Evolutionary conservation across 2,113 vertebrate genomes (phyloP), one percentile per base, ranked within the genome.

Genomic region (Tetrax tetrax): DNA sequence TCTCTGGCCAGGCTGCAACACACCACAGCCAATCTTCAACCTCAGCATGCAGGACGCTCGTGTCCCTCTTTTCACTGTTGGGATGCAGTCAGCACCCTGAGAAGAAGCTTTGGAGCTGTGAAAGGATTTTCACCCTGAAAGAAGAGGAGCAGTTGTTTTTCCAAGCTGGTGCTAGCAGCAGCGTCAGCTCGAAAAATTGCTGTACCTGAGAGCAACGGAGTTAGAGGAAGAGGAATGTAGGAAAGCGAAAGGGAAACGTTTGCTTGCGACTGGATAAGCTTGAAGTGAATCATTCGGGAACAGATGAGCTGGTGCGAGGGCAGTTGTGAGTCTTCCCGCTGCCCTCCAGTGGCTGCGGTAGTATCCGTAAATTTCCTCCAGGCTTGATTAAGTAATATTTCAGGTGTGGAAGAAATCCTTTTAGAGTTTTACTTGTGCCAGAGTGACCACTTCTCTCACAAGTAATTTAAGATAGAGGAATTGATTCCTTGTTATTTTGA

Each of bases 1-100:
- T 20, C 51, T 37, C 38, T 21, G 45, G 74, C 50, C 50, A 48
- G 43, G 79, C 66, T 53, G 45, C 9, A 31, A 14, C 1, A 3
- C 22, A 19, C 45, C 2, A 4, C 63, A 56, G 68, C 27, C 2
- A 3, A 9, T 14, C 69, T 56, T 38, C 47, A 43, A 37, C 38
- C 57, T 31, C 3, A 16, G 54, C 22, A 29, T 4, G 16, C 29
- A 5, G 5, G 31, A 15, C 0, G 2, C 9, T 17, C 38, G 19
- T 28, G 51, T 24, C 57, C 45, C 38, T 48, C 61, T 60, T 48
- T 41, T 76, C 53, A 8, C 28, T 15, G 20, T 2, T 23, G 45
- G 45, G 29, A n/a, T 5, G 13, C 7, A 8, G 31, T 50, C 35
- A 71, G 4, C 38, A 18, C 9, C 37, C 23, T 5, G 7, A 61